These are phyloP conservation scores for Meta bourneti DNA, from an alignment of 2,888 invertebrate species.

Conservation along the genomic window DNA sequence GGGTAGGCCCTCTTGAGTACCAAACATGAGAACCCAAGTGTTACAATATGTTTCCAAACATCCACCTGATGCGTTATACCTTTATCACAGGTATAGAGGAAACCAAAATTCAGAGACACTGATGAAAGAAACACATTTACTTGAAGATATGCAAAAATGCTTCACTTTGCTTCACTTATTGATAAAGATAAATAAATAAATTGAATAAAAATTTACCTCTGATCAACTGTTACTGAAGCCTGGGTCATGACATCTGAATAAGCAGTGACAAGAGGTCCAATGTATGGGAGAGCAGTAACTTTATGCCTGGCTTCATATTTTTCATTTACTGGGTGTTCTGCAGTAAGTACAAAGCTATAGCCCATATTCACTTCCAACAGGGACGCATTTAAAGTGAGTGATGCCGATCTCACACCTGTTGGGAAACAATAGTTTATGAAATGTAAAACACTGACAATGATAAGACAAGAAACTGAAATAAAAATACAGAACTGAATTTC, in stretches of 20 bases:
- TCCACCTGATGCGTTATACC: too few relatives aligned
- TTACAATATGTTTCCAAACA: too few relatives aligned
- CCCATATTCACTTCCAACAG: constrained; percentile 71
- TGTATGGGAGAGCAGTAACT: constrained; percentile 64
- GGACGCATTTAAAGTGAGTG: constrained; percentile 70
- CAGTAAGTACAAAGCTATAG: constrained; percentile 76
- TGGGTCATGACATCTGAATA: constrained; percentile 72
- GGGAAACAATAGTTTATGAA: neutral
- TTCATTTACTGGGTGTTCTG: constrained; percentile 69
- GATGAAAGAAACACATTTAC: too few relatives aligned
- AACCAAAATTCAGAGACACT: too few relatives aligned
- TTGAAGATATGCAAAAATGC: too few relatives aligned
- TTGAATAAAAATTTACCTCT: constrained; percentile 60
- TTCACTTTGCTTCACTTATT: too few relatives aligned
- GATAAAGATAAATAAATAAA: too few relatives aligned
- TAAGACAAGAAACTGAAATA: neutral
- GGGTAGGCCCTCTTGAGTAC: too few relatives aligned
- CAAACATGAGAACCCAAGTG: too few relatives aligned
- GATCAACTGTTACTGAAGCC: constrained; percentile 63
- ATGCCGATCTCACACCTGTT: constrained; percentile 47
- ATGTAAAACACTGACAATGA: neutral
- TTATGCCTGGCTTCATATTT: constrained; percentile 74
- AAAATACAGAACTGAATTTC: neutral
- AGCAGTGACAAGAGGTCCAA: constrained; percentile 76
- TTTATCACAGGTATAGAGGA: too few relatives aligned